These are phyloP conservation scores for Rhopilema esculentum DNA, from an alignment of 30 jellyfish, hydroid and myxozoan genomes.

Conservation along the genomic window DNA sequence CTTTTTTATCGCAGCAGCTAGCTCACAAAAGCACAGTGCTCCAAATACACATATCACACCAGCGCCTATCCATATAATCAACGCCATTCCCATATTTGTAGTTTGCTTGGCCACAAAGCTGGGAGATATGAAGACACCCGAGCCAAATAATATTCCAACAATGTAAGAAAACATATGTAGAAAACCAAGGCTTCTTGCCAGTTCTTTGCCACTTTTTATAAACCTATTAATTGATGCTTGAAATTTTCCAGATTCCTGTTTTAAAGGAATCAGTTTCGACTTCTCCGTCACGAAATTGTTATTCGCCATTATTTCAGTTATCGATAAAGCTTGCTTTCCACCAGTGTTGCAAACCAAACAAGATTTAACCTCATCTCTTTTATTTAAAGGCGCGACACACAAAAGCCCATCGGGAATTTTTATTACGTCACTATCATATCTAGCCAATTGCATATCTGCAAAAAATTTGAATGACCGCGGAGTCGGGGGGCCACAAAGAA, in stretches of 20 bases:
- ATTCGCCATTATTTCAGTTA: neutral
- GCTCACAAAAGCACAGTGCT: constrained; percentile 53
- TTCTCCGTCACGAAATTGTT: neutral
- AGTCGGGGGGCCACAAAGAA: too few relatives aligned
- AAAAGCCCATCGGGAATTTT: too few relatives aligned
- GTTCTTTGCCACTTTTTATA: constrained; percentile 13
- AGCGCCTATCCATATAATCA: constrained; percentile 24
- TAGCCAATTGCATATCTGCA: too few relatives aligned
- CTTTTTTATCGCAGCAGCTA: constrained; percentile 11
- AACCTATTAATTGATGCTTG: neutral
- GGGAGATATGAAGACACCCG: constrained; percentile 45
- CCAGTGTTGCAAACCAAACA: too few relatives aligned
- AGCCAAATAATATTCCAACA: constrained; percentile 34
- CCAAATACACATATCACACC: constrained; percentile 27
- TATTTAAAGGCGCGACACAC: too few relatives aligned
- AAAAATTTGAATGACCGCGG: too few relatives aligned
- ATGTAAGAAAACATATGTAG: constrained; percentile 17
- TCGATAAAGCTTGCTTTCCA: neutral
- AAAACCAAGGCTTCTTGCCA: constrained; percentile 18
- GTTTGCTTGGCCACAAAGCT: constrained; percentile 44
- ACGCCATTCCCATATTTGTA: constrained; percentile 28
- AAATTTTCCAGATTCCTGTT: neutral
- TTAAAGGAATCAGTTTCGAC: neutral
- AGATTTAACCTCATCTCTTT: too few relatives aligned
- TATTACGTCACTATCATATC: too few relatives aligned